Conservation (phyloP, 2,113 vertebrate species). For the Strix aluco region DNA sequence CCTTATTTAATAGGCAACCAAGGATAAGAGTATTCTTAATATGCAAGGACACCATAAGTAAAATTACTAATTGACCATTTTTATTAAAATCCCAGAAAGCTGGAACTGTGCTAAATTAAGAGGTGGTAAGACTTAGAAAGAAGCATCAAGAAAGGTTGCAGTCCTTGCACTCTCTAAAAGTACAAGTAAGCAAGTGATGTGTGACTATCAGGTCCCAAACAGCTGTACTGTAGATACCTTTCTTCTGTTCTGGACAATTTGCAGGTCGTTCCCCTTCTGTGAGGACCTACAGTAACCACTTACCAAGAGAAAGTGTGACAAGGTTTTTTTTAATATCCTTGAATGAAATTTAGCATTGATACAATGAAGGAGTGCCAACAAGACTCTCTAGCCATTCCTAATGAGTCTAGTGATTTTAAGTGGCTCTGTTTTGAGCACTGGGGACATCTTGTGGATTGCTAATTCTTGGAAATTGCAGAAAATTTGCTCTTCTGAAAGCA, state of each 20-base stretch:
- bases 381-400: background rate
- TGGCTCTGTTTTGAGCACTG: background rate
- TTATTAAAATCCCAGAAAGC: conserved; percentile 6
- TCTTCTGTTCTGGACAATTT: background rate
- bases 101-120: background rate
- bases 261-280: background rate
- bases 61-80: conserved; percentile 34
- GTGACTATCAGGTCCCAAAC: background rate
- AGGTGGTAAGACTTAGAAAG: background rate
- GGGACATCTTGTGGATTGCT: background rate
- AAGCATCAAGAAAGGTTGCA: background rate
- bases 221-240: background rate
- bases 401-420: background rate
- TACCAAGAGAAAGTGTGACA: background rate
- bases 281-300: background rate
- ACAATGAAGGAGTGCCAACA: background rate
- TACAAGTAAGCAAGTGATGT: background rate
- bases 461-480: background rate
- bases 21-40: conserved; percentile 15
- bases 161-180: background rate
- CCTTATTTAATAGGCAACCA: conserved; percentile 54
- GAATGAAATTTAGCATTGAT: background rate
- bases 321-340: background rate
- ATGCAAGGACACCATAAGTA: background rate
- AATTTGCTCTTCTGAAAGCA: background rate